Evolutionary conservation across 2,797 vertebrate genomes (phyloP).

Genomic region (Cyclopterus lumpus): DNA sequence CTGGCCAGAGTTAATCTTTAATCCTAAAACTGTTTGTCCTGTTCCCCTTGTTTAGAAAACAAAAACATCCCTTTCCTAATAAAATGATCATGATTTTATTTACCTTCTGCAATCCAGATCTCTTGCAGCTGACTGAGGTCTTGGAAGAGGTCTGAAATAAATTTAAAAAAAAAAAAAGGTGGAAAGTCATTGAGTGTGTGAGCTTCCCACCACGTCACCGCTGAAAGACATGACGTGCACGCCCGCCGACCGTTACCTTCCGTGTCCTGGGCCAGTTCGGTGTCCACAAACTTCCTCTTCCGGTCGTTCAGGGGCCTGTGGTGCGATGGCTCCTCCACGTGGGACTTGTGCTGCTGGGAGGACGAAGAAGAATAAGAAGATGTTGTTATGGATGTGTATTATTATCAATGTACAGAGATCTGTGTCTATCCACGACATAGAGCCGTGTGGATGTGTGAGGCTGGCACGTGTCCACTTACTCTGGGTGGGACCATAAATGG

Average conservation of each 20-base stretch:
- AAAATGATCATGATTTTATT: too few relatives aligned
- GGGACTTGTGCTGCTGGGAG: conserved; percentile 79
- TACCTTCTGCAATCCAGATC: conserved; percentile 95
- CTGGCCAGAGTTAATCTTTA: conserved; percentile 60
- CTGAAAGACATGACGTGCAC: too few relatives aligned
- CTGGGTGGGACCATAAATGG: conserved; percentile 92
- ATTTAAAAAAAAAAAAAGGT: background rate
- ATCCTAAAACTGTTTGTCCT: conserved; percentile 4
- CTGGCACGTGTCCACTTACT: conserved; percentile 83
- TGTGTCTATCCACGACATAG: background rate
- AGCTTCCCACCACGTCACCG: too few relatives aligned
- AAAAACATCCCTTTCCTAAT: too few relatives aligned
- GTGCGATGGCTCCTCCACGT: conserved; percentile 84
- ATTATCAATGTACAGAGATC: too few relatives aligned
- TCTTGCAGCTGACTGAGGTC: conserved; percentile 97
- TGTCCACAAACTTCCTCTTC: conserved; percentile 95
- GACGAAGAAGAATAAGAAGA: conserved; percentile 6
- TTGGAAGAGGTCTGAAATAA: conserved; percentile 92
- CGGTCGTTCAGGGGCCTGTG: conserved; percentile 85
- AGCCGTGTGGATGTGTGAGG: background rate
- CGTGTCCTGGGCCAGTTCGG: conserved; percentile 94
- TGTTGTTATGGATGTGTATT: too few relatives aligned
- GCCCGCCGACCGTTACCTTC: conserved; percentile 87
- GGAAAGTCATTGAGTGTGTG: background rate
- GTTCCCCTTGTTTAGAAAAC: background rate